These are phyloP conservation scores for Pseudanteris insignis DNA, from an alignment of 2,888 invertebrate species.

Conservation along the genomic window DNA sequence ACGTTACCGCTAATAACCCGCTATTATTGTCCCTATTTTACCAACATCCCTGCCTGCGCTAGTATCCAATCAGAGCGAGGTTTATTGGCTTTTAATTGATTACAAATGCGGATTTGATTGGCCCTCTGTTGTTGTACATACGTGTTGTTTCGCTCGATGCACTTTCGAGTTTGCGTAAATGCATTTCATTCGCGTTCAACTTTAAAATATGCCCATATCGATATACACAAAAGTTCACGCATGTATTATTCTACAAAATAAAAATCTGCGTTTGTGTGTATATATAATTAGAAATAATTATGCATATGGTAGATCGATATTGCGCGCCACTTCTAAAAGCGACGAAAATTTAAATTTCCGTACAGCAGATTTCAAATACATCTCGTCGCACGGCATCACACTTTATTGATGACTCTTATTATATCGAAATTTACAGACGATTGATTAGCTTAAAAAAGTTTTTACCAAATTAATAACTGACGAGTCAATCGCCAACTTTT, in stretches of 20 bases:
- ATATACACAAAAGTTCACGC: no score
- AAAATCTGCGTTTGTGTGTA: neutral
- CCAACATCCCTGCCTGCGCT: conserved; percentile 51
- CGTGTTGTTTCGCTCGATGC: conserved; percentile 40
- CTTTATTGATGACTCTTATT: no score
- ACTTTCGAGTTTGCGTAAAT: conserved; percentile 40
- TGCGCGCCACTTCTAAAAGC: no score
- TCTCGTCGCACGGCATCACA: no score
- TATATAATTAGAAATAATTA: neutral
- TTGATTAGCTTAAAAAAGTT: no score
- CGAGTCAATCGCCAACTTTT: no score
- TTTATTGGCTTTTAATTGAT: conserved; percentile 66
- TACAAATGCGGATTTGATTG: conserved; percentile 65
- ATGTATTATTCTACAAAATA: no score
- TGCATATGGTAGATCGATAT: neutral
- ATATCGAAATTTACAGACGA: no score
- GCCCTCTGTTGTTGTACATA: conserved; percentile 50
- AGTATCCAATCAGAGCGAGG: conserved; percentile 60
- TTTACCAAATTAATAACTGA: no score
- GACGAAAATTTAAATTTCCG: no score
- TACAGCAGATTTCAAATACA: no score
- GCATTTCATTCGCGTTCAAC: conserved; percentile 25
- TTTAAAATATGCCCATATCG: conserved; percentile 9
- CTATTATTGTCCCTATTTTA: conserved; percentile 63
- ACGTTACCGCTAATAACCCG: conserved; percentile 60